Base-by-base conservation (phyloP, 2,797 vertebrate species). In the Karalla daura region DNA sequence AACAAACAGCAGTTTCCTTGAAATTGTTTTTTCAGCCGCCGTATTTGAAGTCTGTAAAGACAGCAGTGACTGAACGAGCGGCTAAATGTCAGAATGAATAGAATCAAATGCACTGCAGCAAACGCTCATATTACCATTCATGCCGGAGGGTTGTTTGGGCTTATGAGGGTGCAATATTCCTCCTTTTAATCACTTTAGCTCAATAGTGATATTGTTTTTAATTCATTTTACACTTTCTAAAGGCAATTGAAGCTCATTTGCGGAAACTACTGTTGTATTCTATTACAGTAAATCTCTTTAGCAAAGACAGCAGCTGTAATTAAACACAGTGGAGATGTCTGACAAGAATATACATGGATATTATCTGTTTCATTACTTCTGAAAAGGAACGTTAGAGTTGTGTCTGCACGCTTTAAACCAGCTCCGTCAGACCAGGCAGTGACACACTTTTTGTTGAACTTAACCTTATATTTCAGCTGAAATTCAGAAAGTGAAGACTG, bases 121-220 rank as follows among this genome's bases (percentile, higher is more conserved):
- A 79, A 76, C 9, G 53, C 64, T 84, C 62, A n/a, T 64, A 78
- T 82, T 79, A 70, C 44, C 63, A 65, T 70, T 63, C 46, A 40
- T 58, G 88, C 89, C 86, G 56, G 15, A 51, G 79, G 83, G 67
- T 33, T 84, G 79, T 86, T 80, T 81, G 64, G 70, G 72, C 59
- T 86, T 72, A 68, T 77, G 63, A 79, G 78, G 74, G 72, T 80
- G 86, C 66, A 85, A 81, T 86, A 88, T 90, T 91, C 70, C 78
- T 74, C 81, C n/a, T 69, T 81, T 81, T 92, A 91, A 94, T 93
- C 89, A 74, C 74, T 88, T 88, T 79, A 81, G 80, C 85, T 86
- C 88, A 81, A 80, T 80, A 75, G 80, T 86, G 61, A 85, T 86
- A 83, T 85, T 85, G 88, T 92, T 87, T n/a, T 89, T 91, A 78